Percentiles rank a stretch among this genome's conserved stretches.
These are phyloP conservation scores for Physocephala rufipes DNA, from an alignment of 2,888 invertebrate species.

Conservation along the genomic window DNA sequence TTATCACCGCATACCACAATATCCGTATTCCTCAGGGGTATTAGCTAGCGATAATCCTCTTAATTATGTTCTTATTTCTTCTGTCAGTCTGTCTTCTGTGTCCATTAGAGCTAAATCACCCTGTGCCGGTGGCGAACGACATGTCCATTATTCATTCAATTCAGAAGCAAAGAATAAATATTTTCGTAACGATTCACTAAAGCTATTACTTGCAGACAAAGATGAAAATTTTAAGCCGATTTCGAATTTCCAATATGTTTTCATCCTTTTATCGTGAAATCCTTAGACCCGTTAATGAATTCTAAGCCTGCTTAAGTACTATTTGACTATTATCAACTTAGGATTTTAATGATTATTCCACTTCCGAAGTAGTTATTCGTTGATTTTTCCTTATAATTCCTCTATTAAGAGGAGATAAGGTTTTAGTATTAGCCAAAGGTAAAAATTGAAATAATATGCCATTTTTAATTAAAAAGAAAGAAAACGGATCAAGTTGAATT, in stretches of 20 bases:
- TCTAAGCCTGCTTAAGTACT: conserved; percentile 1
- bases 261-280: conserved; percentile 5
- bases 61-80: conserved; percentile 7
- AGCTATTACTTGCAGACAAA: not conserved
- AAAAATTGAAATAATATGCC: too few species aligned
- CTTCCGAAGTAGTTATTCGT: too few species aligned
- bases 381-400: too few species aligned
- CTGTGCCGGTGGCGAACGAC: not conserved
- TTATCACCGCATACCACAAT: not conserved
- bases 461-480: too few species aligned
- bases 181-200: not conserved
- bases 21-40: not conserved
- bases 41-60: not conserved
- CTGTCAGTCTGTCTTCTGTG: too few species aligned
- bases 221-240: conserved; percentile 13
- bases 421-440: too few species aligned
- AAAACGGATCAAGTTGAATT: too few species aligned
- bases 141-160: not conserved
- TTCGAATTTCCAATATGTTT: not conserved
- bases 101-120: too few species aligned
- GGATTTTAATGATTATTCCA: too few species aligned
- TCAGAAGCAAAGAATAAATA: not conserved
- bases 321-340: not conserved
- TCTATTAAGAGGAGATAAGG: too few species aligned
- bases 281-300: conserved; percentile 1